Percentiles rank a stretch among this genome's conserved stretches.
Evolutionary conservation across 2,113 vertebrate species (phyloP).

Genomic region (Oreocharis arfaki): DNA sequence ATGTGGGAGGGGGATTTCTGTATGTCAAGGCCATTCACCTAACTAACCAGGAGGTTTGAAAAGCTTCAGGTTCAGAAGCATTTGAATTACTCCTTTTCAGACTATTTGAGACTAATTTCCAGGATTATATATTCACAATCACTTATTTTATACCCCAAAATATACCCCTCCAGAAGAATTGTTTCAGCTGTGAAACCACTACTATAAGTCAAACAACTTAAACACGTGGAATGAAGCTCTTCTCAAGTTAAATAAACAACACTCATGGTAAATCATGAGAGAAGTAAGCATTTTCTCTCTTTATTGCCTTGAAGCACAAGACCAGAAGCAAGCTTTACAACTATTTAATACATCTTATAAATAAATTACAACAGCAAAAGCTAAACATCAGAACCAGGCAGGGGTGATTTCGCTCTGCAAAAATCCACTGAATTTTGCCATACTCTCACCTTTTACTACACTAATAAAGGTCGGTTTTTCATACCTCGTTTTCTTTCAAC

Average conservation of each 20-base stretch:
- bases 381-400: background rate
- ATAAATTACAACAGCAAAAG: background rate
- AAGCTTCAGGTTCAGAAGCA: background rate
- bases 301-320: background rate
- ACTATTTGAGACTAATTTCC: background rate
- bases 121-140: background rate
- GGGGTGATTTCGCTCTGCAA: background rate
- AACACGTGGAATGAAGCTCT: background rate
- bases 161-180: background rate
- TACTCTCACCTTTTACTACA: background rate
- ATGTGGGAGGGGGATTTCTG: rapidly evolving
- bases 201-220: background rate
- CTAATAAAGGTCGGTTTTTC: background rate
- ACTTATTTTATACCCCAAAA: background rate
- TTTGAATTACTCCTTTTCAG: background rate
- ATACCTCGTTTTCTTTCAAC: background rate
- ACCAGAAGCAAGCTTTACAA: background rate
- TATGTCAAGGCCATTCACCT: background rate
- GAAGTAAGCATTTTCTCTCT: background rate
- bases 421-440: background rate
- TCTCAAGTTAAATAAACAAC: background rate
- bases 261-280: background rate
- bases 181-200: background rate
- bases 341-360: background rate
- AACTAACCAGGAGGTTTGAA: background rate